These are phyloP conservation scores for Aculops lycopersici DNA, from an alignment of 1,140 invertebrate species.

Conservation along the genomic window DNA sequence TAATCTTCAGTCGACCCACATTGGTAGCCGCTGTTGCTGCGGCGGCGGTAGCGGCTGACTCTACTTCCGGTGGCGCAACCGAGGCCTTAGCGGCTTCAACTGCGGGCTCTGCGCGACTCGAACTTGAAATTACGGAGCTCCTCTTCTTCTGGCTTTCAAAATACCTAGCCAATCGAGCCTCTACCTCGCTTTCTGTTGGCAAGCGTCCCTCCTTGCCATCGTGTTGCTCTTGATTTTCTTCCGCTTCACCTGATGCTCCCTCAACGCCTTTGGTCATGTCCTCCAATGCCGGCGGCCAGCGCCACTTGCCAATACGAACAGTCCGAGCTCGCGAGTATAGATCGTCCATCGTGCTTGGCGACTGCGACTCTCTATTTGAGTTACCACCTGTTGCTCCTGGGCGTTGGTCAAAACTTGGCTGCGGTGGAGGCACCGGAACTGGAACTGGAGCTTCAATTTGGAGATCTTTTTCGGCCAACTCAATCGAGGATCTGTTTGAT, in stretches of 20 bases:
- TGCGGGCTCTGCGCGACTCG: no score
- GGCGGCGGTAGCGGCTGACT: no score
- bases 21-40: conserved; percentile 29
- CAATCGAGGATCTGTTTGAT: no score
- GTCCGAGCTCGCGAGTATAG: conserved; percentile 72
- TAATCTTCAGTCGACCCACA: conserved; percentile 59
- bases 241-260: conserved; percentile 59
- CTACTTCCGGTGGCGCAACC: no score
- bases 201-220: conserved; percentile 1
- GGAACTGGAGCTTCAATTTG: conserved; percentile 7
- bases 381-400: conserved; percentile 8
- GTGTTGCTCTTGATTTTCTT: conserved; percentile 26
- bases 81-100: no score
- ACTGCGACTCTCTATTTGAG: no score
- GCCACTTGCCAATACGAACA: conserved; percentile 74
- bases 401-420: conserved; percentile 26
- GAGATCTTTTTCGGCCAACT: no score
- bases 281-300: conserved; percentile 69
- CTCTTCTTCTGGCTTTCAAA: no score
- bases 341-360: no score
- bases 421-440: conserved; percentile 13
- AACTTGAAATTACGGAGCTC: no score
- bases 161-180: no score
- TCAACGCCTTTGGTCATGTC: conserved; percentile 21
- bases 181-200: no score